Conservation (phyloP, 1,140 invertebrate genomes). For the Hyles vespertilio region DNA sequence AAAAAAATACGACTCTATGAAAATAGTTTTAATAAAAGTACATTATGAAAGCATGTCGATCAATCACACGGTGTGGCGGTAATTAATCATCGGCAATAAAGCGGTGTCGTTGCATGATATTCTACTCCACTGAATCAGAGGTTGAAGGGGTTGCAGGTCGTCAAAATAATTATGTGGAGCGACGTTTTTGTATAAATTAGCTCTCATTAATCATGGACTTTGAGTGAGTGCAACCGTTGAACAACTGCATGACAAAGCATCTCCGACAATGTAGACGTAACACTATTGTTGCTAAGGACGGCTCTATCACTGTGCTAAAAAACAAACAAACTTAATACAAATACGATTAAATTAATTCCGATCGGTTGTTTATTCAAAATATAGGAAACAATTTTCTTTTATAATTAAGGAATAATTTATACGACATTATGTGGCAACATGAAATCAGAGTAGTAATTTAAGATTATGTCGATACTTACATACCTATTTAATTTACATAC, state of each 20-base stretch:
- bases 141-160: constrained; percentile 23
- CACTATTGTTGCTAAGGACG: background rate
- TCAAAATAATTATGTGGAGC: constrained; percentile 3
- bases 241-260: background rate
- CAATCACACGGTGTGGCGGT: constrained; percentile 45
- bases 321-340: too few species aligned
- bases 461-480: constrained; percentile 5
- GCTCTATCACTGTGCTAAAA: too few species aligned
- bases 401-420: constrained; percentile 4
- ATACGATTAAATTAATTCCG: too few species aligned
- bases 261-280: background rate
- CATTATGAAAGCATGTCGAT: constrained; percentile 44
- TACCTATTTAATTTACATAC: constrained; percentile 33
- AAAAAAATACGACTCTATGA: constrained; percentile 26
- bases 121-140: constrained; percentile 11
- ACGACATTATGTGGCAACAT: background rate
- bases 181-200: background rate
- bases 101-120: constrained; percentile 29
- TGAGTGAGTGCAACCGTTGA: background rate
- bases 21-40: constrained; percentile 31
- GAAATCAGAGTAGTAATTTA: constrained; percentile 4
- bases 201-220: background rate
- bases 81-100: constrained; percentile 62
- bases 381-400: constrained; percentile 8
- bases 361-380: too few species aligned